A percentile compares a stretch with the other conserved stretches of the same genome.
Evolutionary conservation across 2,113 vertebrate genomes (phyloP).

Genomic region (Microtus richardsoni): DNA sequence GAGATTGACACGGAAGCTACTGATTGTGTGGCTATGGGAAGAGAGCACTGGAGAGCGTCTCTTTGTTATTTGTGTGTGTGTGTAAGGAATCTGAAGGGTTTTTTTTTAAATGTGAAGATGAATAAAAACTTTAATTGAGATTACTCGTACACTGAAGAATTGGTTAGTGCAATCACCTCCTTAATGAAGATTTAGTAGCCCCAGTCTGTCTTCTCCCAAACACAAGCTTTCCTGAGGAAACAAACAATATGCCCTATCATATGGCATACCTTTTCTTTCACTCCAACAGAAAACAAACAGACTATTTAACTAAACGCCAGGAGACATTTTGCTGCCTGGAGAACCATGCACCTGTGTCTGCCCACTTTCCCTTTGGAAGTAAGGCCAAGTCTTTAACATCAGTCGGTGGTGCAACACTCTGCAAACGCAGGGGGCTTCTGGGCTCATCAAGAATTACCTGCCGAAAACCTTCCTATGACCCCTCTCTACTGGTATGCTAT

Average conservation of each 20-base stretch:
- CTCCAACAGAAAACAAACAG: conserved; percentile 60
- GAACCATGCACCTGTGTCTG: background rate
- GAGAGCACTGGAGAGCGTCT: background rate
- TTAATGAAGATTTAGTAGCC: conserved; percentile 56
- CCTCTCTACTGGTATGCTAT: conserved; percentile 22
- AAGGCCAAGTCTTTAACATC: conserved; percentile 59
- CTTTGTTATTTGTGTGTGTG: no score
- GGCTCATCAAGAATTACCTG: conserved; percentile 48
- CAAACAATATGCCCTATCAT: conserved; percentile 35
- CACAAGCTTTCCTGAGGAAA: conserved; percentile 47
- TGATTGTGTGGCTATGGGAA: conserved; percentile 38
- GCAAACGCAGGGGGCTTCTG: conserved; percentile 53
- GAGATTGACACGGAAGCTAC: conserved; percentile 51
- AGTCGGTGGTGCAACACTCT: background rate
- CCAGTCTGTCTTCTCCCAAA: background rate
- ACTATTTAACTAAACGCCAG: conserved; percentile 58
- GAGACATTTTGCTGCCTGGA: background rate
- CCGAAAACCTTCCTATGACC: conserved; percentile 57
- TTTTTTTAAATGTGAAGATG: conserved; percentile 54
- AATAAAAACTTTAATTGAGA: conserved; percentile 51
- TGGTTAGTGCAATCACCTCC: conserved; percentile 39
- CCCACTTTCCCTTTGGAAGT: conserved; percentile 55
- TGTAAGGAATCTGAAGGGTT: no score
- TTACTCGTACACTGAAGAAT: background rate
- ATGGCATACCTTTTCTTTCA: conserved; percentile 63